Evolutionary conservation across 2,113 vertebrate species (phyloP).

Genomic region (Tetraodon nigroviridis): DNA sequence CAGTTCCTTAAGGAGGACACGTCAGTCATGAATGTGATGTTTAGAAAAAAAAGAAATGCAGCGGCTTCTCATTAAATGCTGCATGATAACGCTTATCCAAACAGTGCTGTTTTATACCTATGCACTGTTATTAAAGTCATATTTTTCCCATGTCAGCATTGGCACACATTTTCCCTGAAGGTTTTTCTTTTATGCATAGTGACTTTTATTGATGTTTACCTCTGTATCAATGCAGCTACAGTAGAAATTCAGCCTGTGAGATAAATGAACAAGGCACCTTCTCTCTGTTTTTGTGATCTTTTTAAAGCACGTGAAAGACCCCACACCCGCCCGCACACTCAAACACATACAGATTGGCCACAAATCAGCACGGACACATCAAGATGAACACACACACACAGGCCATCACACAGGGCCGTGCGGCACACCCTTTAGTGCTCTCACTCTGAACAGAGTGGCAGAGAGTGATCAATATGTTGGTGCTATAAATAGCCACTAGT

Average conservation of each 20-base stretch:
- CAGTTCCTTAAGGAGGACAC: constrained; percentile 25
- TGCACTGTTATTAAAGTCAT: background rate
- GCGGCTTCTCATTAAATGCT: background rate
- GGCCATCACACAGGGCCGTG: constrained; percentile 22
- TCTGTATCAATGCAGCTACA: constrained; percentile 21
- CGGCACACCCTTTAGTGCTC: constrained; percentile 18
- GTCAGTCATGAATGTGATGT: constrained; percentile 40
- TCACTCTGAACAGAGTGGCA: constrained; percentile 61
- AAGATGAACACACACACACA: background rate
- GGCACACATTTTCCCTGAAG: constrained; percentile 9
- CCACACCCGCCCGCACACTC: constrained; percentile 8
- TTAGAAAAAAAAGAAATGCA: too few relatives aligned
- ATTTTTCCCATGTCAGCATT: background rate
- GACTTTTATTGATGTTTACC: constrained; percentile 24
- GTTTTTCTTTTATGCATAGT: constrained; percentile 1
- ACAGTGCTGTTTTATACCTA: background rate
- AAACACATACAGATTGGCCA: background rate
- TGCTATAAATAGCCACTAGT: constrained; percentile 72
- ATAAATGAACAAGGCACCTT: constrained; percentile 20
- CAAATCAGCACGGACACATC: background rate
- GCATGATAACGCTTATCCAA: background rate
- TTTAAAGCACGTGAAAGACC: constrained; percentile 16
- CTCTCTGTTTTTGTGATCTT: constrained; percentile 1
- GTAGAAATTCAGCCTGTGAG: constrained; percentile 24
- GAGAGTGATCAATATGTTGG: constrained; percentile 76